A percentile compares a stretch with the other conserved stretches of the same genome.
Evolutionary conservation across 2,797 vertebrate genomes (phyloP).

Genomic region (Balearica regulorum): DNA sequence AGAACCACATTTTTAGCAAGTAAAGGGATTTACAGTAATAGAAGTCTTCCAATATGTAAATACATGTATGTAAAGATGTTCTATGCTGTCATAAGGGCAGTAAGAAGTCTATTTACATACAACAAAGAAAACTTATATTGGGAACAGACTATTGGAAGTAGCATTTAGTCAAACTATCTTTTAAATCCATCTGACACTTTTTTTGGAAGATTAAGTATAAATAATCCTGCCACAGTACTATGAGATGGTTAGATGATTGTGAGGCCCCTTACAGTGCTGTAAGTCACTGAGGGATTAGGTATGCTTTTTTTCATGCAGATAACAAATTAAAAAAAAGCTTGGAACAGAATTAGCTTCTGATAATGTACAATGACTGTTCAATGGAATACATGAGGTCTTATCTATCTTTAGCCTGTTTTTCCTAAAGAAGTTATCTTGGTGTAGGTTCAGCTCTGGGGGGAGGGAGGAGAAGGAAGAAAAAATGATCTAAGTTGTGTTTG

Average conservation of each 20-base stretch:
- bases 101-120: background rate
- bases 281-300: background rate
- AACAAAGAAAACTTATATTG: background rate
- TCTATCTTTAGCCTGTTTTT: conserved; percentile 64
- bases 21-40: background rate
- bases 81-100: background rate
- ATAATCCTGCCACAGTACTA: background rate
- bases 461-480: background rate
- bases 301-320: background rate
- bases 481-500: background rate
- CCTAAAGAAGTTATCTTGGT: conserved; percentile 48
- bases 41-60: background rate
- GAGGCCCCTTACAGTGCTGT: background rate
- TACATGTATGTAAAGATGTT: background rate
- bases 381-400: conserved; percentile 64
- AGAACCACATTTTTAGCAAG: background rate
- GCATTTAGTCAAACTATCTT: background rate
- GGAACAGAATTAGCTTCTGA: conserved; percentile 47
- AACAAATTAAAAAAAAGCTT: background rate
- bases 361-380: conserved; percentile 28
- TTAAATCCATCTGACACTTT: background rate
- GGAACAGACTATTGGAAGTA: background rate
- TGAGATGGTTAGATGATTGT: background rate
- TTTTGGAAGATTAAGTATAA: background rate
- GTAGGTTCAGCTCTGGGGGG: background rate